A percentile compares a stretch with the other conserved stretches of the same genome.
These are phyloP conservation scores for Thaumatotibia leucotreta DNA, from an alignment of 1,140 invertebrate genomes.

Conservation along the genomic window DNA sequence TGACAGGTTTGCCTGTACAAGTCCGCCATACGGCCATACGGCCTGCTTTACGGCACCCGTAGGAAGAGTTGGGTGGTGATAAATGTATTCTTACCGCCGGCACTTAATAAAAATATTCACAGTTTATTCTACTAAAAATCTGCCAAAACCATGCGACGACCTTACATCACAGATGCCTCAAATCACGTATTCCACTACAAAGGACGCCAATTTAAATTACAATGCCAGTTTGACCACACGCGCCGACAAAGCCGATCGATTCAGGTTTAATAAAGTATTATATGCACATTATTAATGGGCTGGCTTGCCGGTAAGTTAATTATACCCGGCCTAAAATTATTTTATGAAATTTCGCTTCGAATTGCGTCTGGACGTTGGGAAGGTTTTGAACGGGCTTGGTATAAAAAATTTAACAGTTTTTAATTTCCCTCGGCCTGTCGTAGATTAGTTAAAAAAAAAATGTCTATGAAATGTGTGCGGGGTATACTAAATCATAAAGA, in stretches of 20 bases:
- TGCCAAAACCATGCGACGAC: background rate
- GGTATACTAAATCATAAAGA: no score
- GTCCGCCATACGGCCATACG: no score
- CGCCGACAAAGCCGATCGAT: background rate
- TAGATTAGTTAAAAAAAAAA: no score
- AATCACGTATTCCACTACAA: background rate
- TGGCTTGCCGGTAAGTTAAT: slow-evolving; percentile 8
- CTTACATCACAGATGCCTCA: background rate
- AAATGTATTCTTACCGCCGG: no score
- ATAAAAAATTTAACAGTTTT: background rate
- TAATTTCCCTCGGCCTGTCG: background rate
- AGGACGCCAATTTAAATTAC: slow-evolving; percentile 6
- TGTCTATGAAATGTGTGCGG: no score
- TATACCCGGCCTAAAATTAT: slow-evolving; percentile 9
- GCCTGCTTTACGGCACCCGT: no score
- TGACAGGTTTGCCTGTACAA: no score
- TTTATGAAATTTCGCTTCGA: background rate
- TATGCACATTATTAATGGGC: background rate
- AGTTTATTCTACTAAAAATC: background rate
- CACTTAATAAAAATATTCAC: no score
- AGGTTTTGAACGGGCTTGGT: background rate
- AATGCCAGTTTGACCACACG: background rate
- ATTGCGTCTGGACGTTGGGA: background rate
- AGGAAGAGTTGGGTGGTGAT: no score
- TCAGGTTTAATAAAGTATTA: background rate